These are phyloP conservation scores for Onychomys arenicola DNA, from an alignment of 2,797 vertebrate species.

Conservation along the genomic window DNA sequence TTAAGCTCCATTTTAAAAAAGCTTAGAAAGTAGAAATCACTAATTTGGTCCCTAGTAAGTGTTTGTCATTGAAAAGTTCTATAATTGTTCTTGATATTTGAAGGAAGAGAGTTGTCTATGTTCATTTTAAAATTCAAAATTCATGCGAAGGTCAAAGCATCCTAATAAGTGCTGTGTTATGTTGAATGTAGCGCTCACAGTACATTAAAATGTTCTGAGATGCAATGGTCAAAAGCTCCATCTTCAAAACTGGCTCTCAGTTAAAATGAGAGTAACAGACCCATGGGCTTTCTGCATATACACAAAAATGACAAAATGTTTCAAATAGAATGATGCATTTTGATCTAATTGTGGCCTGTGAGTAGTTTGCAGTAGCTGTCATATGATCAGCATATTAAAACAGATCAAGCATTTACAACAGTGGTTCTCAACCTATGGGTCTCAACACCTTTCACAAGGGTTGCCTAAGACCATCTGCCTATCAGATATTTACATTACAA, in stretches of 20 bases:
- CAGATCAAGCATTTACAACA: neutral
- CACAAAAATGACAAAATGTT: neutral
- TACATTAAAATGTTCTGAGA: slow-evolving; percentile 3
- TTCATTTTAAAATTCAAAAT: neutral
- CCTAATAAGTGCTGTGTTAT: neutral
- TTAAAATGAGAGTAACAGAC: neutral
- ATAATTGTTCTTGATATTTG: slow-evolving; percentile 24
- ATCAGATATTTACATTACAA: neutral
- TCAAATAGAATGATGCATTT: neutral
- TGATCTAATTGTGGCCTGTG: neutral
- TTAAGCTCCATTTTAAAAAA: neutral
- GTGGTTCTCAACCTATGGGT: neutral
- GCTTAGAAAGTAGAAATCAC: neutral
- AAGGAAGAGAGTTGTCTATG: neutral
- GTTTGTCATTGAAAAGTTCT: neutral
- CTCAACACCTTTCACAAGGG: neutral
- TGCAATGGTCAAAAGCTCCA: neutral
- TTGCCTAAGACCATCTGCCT: neutral
- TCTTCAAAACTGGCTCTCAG: neutral
- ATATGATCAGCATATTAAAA: slow-evolving; percentile 28
- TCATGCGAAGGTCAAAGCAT: slow-evolving; percentile 20
- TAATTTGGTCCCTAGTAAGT: neutral
- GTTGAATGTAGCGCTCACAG: neutral
- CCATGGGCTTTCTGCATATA: neutral
- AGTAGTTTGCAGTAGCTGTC: neutral